A percentile compares a stretch with the other conserved stretches of the same genome.
Evolutionary conservation across 2,113 vertebrate genomes (phyloP).

Genomic region (Cynocephalus volans): DNA sequence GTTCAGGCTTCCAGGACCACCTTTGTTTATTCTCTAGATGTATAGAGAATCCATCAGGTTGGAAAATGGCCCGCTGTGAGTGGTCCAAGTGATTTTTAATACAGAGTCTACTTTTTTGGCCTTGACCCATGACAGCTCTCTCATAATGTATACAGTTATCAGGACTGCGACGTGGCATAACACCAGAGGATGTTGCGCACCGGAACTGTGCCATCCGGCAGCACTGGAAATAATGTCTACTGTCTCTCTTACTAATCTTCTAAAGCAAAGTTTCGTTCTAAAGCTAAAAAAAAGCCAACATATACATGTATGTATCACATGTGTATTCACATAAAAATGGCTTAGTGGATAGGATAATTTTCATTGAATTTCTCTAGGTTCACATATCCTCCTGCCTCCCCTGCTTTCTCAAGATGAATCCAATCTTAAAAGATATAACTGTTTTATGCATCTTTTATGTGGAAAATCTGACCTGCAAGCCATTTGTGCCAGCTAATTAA

Average conservation of each 20-base stretch:
- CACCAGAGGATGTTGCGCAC: background rate
- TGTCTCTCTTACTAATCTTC: background rate
- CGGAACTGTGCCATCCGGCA: background rate
- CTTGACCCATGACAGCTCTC: conserved; percentile 63
- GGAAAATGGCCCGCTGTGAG: conserved; percentile 83
- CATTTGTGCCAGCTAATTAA: conserved; percentile 82
- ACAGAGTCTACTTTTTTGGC: conserved; percentile 52
- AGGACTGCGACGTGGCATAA: background rate
- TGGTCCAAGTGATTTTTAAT: conserved; percentile 76
- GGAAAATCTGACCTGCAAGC: conserved; percentile 84
- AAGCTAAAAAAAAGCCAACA: background rate
- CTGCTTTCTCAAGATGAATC: conserved; percentile 72
- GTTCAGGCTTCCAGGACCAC: conserved; percentile 77
- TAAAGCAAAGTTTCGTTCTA: background rate
- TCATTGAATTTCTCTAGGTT: conserved; percentile 51
- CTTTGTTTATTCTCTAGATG: conserved; percentile 80
- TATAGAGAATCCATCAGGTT: conserved; percentile 80
- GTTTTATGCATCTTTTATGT: conserved; percentile 75
- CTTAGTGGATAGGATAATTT: conserved; percentile 53
- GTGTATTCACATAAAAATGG: conserved; percentile 18
- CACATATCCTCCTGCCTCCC: conserved; percentile 17
- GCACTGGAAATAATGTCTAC: background rate
- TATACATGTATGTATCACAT: background rate
- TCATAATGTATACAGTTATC: background rate
- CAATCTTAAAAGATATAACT: conserved; percentile 79